These are phyloP conservation scores for Echinometra lucunter DNA, from an alignment of 53 echinoderm and acorn worm genomes.

Conservation along the genomic window DNA sequence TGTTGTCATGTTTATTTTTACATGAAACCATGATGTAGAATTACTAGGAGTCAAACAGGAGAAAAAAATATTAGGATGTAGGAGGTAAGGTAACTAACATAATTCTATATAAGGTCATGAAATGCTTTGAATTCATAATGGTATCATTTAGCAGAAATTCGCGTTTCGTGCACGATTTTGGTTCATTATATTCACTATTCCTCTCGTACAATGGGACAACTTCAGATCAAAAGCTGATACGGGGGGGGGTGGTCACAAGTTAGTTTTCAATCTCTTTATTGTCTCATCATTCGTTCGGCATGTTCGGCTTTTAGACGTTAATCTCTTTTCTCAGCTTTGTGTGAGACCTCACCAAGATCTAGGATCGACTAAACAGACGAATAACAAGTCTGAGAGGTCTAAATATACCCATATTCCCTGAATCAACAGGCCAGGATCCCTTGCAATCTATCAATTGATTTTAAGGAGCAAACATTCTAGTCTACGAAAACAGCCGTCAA, in stretches of 20 bases:
- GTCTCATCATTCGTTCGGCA: slow-evolving; percentile 1
- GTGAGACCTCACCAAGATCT: neutral
- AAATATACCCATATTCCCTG: slow-evolving; percentile 44
- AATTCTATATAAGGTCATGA: neutral
- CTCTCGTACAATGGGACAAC: too few relatives aligned
- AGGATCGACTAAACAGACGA: neutral
- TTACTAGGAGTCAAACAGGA: too few relatives aligned
- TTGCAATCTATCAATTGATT: neutral
- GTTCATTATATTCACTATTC: too few relatives aligned
- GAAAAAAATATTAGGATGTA: too few relatives aligned
- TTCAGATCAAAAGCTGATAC: neutral
- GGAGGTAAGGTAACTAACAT: too few relatives aligned
- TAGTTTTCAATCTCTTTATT: neutral
- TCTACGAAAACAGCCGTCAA: neutral
- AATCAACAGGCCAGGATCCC: slow-evolving; percentile 26
- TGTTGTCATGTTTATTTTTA: too few relatives aligned
- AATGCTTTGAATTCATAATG: neutral
- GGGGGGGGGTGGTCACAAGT: neutral
- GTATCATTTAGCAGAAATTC: too few relatives aligned
- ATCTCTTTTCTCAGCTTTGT: neutral
- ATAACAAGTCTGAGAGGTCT: slow-evolving; percentile 6
- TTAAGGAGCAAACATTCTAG: neutral
- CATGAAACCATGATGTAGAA: too few relatives aligned
- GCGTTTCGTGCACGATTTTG: too few relatives aligned
- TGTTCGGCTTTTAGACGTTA: neutral